Conservation (phyloP, 2,888 invertebrate species). For the Lagria hirta region DNA sequence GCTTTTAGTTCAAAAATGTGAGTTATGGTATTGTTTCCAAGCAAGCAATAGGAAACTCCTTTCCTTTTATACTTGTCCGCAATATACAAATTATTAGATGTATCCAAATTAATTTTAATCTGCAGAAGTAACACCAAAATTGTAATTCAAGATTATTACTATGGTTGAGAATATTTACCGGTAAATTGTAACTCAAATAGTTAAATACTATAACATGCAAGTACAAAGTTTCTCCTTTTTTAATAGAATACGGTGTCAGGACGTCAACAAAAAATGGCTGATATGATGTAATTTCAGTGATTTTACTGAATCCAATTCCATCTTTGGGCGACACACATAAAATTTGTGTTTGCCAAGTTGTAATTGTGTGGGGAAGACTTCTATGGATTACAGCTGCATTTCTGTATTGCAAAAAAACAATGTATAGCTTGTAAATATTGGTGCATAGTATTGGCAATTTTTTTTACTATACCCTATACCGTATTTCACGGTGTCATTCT, state of each 20-base stretch:
- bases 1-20: constrained; percentile 46
- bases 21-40: constrained; percentile 42
- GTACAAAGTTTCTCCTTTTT: constrained; percentile 65
- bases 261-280: constrained; percentile 77
- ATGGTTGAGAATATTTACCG: constrained; percentile 62
- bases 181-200: constrained; percentile 68
- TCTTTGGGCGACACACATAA: constrained; percentile 57
- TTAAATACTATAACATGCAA: constrained; percentile 71
- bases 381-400: constrained; percentile 39
- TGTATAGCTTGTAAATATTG: too few relatives aligned
- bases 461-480: too few relatives aligned
- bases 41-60: constrained; percentile 44
- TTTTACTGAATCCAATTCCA: constrained; percentile 47
- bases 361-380: constrained; percentile 62
- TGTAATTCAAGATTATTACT: constrained; percentile 3
- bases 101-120: constrained; percentile 44
- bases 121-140: constrained; percentile 22
- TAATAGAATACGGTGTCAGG: constrained; percentile 65
- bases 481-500: too few relatives aligned
- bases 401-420: constrained; percentile 12
- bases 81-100: constrained; percentile 41
- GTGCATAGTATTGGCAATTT: too few relatives aligned
- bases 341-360: constrained; percentile 63
- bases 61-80: constrained; percentile 34
- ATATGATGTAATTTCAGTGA: constrained; percentile 57